These are phyloP conservation scores for Acanthosepion pharaonis DNA, from an alignment of 2,888 invertebrate genomes.

Conservation along the genomic window DNA sequence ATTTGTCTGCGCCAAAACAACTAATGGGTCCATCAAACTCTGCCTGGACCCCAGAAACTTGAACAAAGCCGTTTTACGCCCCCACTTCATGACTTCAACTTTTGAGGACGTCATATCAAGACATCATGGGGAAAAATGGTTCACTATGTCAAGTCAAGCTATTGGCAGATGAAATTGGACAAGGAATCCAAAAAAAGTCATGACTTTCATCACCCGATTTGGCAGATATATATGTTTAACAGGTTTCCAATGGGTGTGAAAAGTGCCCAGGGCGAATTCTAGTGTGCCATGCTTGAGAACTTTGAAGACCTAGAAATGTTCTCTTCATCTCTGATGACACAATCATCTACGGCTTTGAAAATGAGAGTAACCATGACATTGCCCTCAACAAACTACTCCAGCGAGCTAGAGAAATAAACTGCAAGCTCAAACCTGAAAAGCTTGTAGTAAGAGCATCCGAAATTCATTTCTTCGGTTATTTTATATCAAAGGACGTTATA, in stretches of 20 bases:
- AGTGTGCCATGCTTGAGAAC: too few species aligned
- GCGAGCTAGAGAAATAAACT: constrained; percentile 44
- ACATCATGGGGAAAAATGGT: neutral
- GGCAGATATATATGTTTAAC: too few species aligned
- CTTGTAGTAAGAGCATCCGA: constrained; percentile 50
- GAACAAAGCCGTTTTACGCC: too few species aligned
- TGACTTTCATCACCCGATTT: too few species aligned
- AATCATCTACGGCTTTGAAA: too few species aligned
- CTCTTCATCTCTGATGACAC: too few species aligned
- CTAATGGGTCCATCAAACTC: neutral
- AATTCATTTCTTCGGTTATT: constrained; percentile 51
- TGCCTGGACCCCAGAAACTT: neutral
- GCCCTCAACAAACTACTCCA: too few species aligned
- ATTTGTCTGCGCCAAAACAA: neutral
- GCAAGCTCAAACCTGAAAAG: constrained; percentile 52
- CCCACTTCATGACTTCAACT: neutral
- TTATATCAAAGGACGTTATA: constrained; percentile 48
- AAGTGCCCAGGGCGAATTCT: too few species aligned
- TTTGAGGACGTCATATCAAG: constrained; percentile 24
- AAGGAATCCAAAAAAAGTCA: too few species aligned
- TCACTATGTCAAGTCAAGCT: neutral
- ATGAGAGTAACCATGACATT: too few species aligned
- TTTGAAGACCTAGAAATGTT: too few species aligned
- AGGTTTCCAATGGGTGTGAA: too few species aligned
- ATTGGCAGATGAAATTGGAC: neutral